These are phyloP conservation scores for Pipa parva DNA, from an alignment of 2,113 vertebrate species.

Conservation along the genomic window DNA sequence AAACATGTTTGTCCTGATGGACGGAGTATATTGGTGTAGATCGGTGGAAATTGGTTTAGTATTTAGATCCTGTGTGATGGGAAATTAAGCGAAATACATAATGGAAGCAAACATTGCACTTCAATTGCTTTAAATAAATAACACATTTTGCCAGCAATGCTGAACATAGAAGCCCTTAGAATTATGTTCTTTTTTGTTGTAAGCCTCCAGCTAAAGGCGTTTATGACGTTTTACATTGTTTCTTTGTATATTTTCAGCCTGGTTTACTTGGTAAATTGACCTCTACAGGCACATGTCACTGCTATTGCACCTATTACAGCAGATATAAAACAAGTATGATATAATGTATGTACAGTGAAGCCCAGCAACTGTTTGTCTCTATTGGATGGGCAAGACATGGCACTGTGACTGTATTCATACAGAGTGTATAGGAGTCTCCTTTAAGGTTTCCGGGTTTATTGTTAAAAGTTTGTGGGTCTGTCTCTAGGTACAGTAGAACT, in stretches of 20 bases:
- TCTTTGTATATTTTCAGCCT: conserved; percentile 59
- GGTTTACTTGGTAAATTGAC: conserved; percentile 59
- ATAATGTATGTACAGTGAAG: neutral
- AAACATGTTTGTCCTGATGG: conserved; percentile 50
- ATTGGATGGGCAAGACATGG: neutral
- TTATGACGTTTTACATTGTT: conserved; percentile 55
- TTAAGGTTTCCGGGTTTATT: too few relatives aligned
- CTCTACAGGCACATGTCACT: conserved; percentile 50
- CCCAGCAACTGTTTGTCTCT: neutral
- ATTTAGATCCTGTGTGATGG: conserved; percentile 50
- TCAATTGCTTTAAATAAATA: conserved; percentile 57
- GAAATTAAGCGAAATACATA: conserved; percentile 57
- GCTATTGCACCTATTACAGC: conserved; percentile 51
- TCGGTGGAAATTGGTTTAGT: too few relatives aligned
- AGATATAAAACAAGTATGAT: neutral
- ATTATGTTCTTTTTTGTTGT: conserved; percentile 56
- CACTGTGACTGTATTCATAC: too few relatives aligned
- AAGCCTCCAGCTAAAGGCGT: conserved; percentile 58
- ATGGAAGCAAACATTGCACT: conserved; percentile 57
- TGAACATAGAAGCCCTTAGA: conserved; percentile 46
- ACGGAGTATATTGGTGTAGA: conserved; percentile 53
- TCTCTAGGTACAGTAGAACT: too few relatives aligned
- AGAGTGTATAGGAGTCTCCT: too few relatives aligned
- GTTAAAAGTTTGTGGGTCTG: too few relatives aligned
- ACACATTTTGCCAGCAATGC: conserved; percentile 52